Evolutionary conservation across 2,113 vertebrate genomes (phyloP), one percentile per base, ranked within the genome.

Genomic region (Neogale vison): DNA sequence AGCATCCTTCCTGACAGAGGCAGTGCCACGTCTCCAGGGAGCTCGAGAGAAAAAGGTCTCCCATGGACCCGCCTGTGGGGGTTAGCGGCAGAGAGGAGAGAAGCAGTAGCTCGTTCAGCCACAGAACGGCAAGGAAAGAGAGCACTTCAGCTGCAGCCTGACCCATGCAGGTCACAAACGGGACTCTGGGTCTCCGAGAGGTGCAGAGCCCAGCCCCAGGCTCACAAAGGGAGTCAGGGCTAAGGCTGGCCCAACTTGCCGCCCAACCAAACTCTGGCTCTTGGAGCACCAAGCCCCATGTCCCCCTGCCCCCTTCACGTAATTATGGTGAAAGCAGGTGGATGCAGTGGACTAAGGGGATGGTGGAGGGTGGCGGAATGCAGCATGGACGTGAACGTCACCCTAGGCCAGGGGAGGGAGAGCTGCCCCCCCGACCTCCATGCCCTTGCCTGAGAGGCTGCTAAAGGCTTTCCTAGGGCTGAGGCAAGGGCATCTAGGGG

Each of bases 291-390:
- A 21, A 24, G 83, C 21, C 42, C 71, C 47, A 10, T 0, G 59
- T 45, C n/a, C 63, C 55, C 90, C 67, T 52, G 31, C 36, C 69
- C 95, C 84, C 50, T 82, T 24, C 74, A 52, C 7, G 1, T 10
- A 79, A 67, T 79, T 34, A 96, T 90, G 95, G 90, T 76, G 24
- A 88, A 97, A 98, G 97, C 97, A 83, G 55, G 93, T 65, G 71
- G 94, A 88, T 84, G 98, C 34, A 52, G 96, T 4, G 10, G 88
- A 21, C 83, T 29, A 0, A 84, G 59, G 69, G 87, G 23, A n/a
- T 76, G 96, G 95, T 1, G 21, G 45, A 10, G 52, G 42, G 93
- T 0, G 65, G 95, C 31, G 0, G 77, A 47, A 97, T 88, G 97
- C 76, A 84, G 97, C 95, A 79, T 88, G 95, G 88, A 85, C 84